Percentiles rank a stretch among this genome's conserved stretches.
Evolutionary conservation across 2,888 invertebrate genomes (phyloP).

Genomic region (Drosophila flavopinicola): DNA sequence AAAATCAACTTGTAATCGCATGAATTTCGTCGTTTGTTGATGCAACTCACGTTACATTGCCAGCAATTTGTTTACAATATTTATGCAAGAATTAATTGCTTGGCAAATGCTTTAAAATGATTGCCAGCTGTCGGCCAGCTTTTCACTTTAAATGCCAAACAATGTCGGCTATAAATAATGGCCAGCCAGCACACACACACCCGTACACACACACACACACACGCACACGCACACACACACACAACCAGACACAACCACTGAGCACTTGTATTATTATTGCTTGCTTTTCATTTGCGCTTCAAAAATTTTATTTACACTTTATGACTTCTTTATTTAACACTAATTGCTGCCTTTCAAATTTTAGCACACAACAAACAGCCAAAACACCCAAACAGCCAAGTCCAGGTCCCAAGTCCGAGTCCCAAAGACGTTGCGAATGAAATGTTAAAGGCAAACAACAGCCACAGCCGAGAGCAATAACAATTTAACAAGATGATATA

Average conservation of each 20-base stretch:
- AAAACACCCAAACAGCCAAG: background rate
- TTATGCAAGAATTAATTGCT: slow-evolving; percentile 63
- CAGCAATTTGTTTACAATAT: slow-evolving; percentile 52
- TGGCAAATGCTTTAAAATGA: slow-evolving; percentile 56
- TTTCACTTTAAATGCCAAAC: slow-evolving; percentile 61
- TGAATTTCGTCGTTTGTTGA: slow-evolving; percentile 14
- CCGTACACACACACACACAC: background rate
- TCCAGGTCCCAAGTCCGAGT: slow-evolving; percentile 3
- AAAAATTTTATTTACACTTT: slow-evolving; percentile 73
- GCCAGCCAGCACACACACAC: slow-evolving; percentile 1
- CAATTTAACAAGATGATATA: slow-evolving; percentile 18
- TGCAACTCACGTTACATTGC: slow-evolving; percentile 3
- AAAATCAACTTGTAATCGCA: slow-evolving; percentile 28
- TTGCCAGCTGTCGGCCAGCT: slow-evolving; percentile 52
- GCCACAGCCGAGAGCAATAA: background rate
- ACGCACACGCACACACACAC: background rate
- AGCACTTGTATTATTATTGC: slow-evolving; percentile 44
- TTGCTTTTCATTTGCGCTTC: slow-evolving; percentile 62
- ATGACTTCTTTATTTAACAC: slow-evolving; percentile 75
- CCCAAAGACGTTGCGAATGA: slow-evolving; percentile 27
- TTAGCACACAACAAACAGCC: slow-evolving; percentile 4
- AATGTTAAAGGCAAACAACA: slow-evolving; percentile 21
- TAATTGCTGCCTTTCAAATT: slow-evolving; percentile 65
- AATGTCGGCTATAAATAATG: slow-evolving; percentile 67
- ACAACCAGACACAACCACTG: background rate